Conservation (phyloP, 2,113 vertebrate genomes). For the Barnardius zonarius region DNA sequence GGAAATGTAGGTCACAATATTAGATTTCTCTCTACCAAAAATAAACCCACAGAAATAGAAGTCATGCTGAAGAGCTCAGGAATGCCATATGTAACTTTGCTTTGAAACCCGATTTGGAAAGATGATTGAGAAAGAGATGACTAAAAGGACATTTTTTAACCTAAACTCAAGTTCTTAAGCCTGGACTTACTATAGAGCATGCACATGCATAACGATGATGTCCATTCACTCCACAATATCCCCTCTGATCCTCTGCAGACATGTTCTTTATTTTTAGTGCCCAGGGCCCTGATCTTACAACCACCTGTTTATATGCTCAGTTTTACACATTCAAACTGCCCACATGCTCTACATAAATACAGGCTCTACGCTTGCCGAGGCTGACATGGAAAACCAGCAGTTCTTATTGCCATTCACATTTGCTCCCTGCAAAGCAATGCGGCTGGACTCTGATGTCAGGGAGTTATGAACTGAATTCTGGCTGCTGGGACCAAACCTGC, state of each 20-base stretch:
- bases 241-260: not conserved
- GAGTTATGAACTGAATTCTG: not conserved
- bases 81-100: not conserved
- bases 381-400: not conserved
- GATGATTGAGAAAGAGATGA: not conserved
- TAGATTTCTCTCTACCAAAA: not conserved
- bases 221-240: not conserved
- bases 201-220: not conserved
- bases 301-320: not conserved
- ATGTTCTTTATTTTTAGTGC: not conserved
- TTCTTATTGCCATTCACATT: not conserved
- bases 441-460: not conserved
- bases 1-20: slow-evolving; percentile 1
- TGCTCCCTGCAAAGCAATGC: not conserved
- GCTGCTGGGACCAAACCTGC: rapidly evolving
- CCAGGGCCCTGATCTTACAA: not conserved
- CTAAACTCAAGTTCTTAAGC: not conserved
- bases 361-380: not conserved
- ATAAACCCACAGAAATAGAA: not conserved
- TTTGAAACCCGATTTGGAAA: not conserved
- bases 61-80: not conserved
- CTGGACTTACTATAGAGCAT: not conserved
- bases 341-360: not conserved
- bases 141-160: not conserved
- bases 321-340: not conserved